Percentiles rank a stretch among this genome's conserved stretches.
These are phyloP conservation scores for Tetramorium bicarinatum DNA, from an alignment of 2,888 invertebrate genomes.

Conservation along the genomic window DNA sequence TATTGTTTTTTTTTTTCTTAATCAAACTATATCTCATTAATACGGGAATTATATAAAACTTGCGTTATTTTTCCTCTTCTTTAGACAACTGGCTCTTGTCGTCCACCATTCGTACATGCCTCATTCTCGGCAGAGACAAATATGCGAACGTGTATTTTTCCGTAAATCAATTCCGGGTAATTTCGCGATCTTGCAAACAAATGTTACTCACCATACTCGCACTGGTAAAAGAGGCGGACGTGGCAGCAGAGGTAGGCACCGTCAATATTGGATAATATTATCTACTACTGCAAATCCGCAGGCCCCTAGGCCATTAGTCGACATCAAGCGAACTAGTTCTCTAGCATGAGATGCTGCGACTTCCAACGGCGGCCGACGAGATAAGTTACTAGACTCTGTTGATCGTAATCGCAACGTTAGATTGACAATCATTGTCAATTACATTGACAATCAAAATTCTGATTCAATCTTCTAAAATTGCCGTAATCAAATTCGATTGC, in stretches of 20 bases:
- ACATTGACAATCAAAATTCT: not conserved
- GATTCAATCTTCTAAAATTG: not conserved
- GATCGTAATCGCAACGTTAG: not conserved
- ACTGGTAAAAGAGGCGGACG: conserved; percentile 84
- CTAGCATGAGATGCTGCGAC: conserved; percentile 96
- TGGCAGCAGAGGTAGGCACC: conserved; percentile 84
- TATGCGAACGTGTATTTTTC: not conserved
- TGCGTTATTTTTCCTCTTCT: not conserved
- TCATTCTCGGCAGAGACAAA: not conserved
- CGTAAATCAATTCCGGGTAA: not conserved
- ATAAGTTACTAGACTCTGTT: conserved; percentile 96
- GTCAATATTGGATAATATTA: conserved; percentile 92
- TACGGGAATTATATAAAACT: not conserved
- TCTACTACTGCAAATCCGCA: conserved; percentile 98
- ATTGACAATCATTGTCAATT: not conserved
- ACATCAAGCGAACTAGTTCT: conserved; percentile 96
- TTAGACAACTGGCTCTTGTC: not conserved
- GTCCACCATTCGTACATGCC: not conserved
- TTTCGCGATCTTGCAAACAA: conserved; percentile 15
- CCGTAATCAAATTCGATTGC: not conserved
- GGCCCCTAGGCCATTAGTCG: conserved; percentile 95
- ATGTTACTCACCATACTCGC: conserved; percentile 83
- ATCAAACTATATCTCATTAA: not conserved
- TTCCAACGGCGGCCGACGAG: conserved; percentile 96
- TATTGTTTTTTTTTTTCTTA: not conserved